Conservation (phyloP, 1,140 invertebrate genomes). For the Scaptomyza graminum region DNA sequence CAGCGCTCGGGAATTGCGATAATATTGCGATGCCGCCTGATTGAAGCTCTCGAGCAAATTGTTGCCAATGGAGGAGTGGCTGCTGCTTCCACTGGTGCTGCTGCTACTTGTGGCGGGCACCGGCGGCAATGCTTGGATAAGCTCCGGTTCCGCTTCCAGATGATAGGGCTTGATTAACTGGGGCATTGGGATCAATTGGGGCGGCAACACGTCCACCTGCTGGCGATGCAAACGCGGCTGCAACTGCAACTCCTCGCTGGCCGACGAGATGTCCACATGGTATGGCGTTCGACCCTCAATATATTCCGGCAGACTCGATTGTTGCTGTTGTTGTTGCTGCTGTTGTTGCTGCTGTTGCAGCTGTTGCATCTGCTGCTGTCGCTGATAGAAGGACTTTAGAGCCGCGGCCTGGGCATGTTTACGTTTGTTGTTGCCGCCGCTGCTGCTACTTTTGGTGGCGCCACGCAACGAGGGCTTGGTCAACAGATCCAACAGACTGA, state of each 20-base stretch:
- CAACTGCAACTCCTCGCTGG: slow-evolving; percentile 62
- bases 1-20: slow-evolving; percentile 73
- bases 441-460: slow-evolving; percentile 30
- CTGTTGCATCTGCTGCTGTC: slow-evolving; percentile 17
- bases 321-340: slow-evolving; percentile 24
- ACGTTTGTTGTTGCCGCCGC: slow-evolving; percentile 33
- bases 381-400: slow-evolving; percentile 60
- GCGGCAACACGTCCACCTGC: slow-evolving; percentile 78
- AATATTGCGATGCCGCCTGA: slow-evolving; percentile 60
- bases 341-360: slow-evolving; percentile 32
- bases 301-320: slow-evolving; percentile 79
- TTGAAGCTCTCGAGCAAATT: slow-evolving; percentile 66
- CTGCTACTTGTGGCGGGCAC: slow-evolving; percentile 18
- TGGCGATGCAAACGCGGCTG: slow-evolving; percentile 72
- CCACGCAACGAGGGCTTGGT: slow-evolving; percentile 67
- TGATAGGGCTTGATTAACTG: slow-evolving; percentile 80
- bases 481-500: slow-evolving; percentile 84
- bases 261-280: slow-evolving; percentile 84
- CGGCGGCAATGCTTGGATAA: slow-evolving; percentile 76
- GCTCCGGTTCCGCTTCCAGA: slow-evolving; percentile 74
- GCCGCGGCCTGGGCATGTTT: slow-evolving; percentile 49
- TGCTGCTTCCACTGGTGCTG: slow-evolving; percentile 23
- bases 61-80: slow-evolving; percentile 29
- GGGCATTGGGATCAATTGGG: slow-evolving; percentile 68
- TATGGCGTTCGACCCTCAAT: slow-evolving; percentile 86